Base-by-base conservation (phyloP, 2,888 invertebrate species). In the Melinaea marsaeus region DNA sequence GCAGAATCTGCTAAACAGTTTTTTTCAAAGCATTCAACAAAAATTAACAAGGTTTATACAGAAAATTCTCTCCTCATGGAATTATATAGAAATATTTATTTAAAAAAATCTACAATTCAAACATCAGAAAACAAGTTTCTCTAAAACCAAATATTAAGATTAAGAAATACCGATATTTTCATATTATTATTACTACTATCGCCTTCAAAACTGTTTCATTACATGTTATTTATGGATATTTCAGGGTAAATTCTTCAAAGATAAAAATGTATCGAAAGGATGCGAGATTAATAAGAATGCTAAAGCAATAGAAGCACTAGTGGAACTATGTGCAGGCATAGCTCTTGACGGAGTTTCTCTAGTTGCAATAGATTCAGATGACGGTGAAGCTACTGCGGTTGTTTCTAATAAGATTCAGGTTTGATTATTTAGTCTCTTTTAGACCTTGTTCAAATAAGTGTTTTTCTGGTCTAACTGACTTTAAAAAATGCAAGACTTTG, bases 351-450 rank as follows among this genome's bases (percentile, higher is more conserved):
- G 94, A 0, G 91, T 93, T 0, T 94, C 94, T 0, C 72, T 95
- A 54, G 90, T 94, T 0, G 94, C 94, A 0, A 81, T 93, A 1
- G 92, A 92, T 62, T 84, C 86, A 4, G 75, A 78, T 1, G 93
- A 84, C 0, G 90, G 91, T 0, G 86, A 91, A 72, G 92, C 95
- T 0, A 93, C 86, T 4, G 92, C 93, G 0, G 94, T 91, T 1
- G 79, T 92, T 4, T 93, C 95, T 74, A 95, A 95, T 79, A 95
- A 95, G 85, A 81, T 95, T 66, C 94, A 94, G 86, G 94, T 93
- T 22, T 22, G 22, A 22, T 22, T 22, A 22, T 22, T 22, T 22
- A 22, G 22, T 22, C 22, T 22, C 22, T 22, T 22, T 22, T 22
- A 22, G 22, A 22, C 22, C 22, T 22, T 22, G 22, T 22, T 22